phyloP scores from a whole-genome alignment of 2,113 vertebrate species.

The Macquaria australasica region DNA sequence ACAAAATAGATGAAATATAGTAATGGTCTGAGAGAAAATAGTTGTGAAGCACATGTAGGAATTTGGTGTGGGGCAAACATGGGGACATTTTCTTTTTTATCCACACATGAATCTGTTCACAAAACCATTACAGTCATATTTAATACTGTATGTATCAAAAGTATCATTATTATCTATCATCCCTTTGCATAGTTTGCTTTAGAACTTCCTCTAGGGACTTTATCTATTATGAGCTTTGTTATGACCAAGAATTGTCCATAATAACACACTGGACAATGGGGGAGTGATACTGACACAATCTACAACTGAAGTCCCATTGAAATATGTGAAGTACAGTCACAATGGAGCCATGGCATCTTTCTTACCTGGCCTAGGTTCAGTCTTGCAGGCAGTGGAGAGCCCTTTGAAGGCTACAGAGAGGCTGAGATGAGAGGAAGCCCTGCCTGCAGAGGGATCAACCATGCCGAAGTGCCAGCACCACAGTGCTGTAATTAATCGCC shows the following conservation, averaged over 20 bases:
- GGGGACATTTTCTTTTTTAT: not conserved
- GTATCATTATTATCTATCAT: not conserved
- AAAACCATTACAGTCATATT: not conserved
- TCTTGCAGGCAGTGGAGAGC: slow-evolving; percentile 74
- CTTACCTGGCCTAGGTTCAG: slow-evolving; percentile 73
- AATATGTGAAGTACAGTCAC: slow-evolving; percentile 70
- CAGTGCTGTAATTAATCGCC: slow-evolving; percentile 93
- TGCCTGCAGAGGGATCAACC: slow-evolving; percentile 83
- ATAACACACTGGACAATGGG: slow-evolving; percentile 19
- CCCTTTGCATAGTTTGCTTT: not conserved
- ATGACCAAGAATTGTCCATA: not conserved
- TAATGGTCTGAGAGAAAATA: slow-evolving; percentile 27
- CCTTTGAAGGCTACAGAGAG: slow-evolving; percentile 88
- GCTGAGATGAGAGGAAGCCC: slow-evolving; percentile 85
- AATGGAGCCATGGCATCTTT: slow-evolving; percentile 61
- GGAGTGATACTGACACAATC: slow-evolving; percentile 46
- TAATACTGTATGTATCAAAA: not conserved
- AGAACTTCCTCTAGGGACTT: not conserved
- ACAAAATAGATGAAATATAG: too few relatives aligned
- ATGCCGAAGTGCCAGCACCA: slow-evolving; percentile 86
- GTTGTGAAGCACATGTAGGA: slow-evolving; percentile 30
- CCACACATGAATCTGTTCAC: not conserved
- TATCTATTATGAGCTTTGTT: slow-evolving; percentile 6
- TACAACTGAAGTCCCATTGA: slow-evolving; percentile 67
- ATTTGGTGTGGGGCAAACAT: slow-evolving; percentile 5